Base-by-base conservation (phyloP, 2,797 vertebrate species). In the Pogoniulus pusillus region DNA sequence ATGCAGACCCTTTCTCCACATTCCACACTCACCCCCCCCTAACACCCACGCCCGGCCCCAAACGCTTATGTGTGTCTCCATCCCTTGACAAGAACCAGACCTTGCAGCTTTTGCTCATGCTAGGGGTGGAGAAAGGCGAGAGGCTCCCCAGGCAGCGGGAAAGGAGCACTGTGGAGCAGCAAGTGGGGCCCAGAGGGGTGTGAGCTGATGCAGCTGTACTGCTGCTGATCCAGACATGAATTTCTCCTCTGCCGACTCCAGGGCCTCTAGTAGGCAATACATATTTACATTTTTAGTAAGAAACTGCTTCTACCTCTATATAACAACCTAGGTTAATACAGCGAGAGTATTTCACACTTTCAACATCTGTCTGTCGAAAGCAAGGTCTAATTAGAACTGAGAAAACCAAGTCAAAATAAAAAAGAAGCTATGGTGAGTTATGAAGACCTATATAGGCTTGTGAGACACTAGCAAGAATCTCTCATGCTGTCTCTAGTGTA, bases 141-240 rank as follows among this genome's bases (percentile, higher is more conserved):
- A 45, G 85, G 90, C 93, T 95, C 81, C 74, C 68, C 0, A 5
- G 75, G 81, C 57, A 70, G 86, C 77, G 23, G 81, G 81, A 39
- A 91, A 93, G 62, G 32, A 89, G 87, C 7, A 4, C 73, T 47
- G 80, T 39, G 71, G 68, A 92, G 81, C 35, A 79, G 91, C 71
- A 86, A 93, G 64, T 45, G 93, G 60, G 93, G 90, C 95, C 94
- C 88, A 54, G 71, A 91, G 58, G 91, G 91, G 90, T 92, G 85
- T 93, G 90, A 94, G 90, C 83, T 96, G 90, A 93, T 88, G 90
- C 94, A 92, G 91, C 94, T 93, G 93, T 78, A 82, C 54, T 47
- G 90, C 83, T 74, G 77, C 72, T 84, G 83, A 90, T 94, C 81
- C 78, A 83, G 83, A 82, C 81, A 4, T 58, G 57, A 91, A 84